phyloP scores from a whole-genome alignment of 23 tunicate species.

The Clavelina lepadiformis region DNA sequence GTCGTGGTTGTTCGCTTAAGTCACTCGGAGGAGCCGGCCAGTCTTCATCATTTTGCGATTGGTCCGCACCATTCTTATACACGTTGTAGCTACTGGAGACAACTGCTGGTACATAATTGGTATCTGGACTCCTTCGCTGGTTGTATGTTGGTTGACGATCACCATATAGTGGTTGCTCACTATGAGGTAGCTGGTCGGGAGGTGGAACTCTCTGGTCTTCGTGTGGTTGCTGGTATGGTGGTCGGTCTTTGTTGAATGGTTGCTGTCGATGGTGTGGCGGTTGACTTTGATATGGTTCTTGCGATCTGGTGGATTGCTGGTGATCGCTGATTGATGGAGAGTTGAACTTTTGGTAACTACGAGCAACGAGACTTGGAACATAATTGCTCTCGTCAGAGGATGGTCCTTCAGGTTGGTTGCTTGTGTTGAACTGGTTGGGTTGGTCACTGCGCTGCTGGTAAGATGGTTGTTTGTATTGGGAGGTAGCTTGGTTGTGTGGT shows the following conservation, averaged over 20 bases:
- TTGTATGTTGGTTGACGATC: no score
- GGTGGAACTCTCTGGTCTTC: no score
- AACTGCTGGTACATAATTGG: no score
- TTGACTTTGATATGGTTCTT: not conserved
- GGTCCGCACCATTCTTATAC: no score
- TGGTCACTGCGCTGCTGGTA: not conserved
- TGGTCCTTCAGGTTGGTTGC: not conserved
- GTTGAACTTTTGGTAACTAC: conserved; percentile 27
- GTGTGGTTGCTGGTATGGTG: no score
- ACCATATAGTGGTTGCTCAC: no score
- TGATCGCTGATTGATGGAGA: not conserved
- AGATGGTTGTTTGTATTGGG: not conserved
- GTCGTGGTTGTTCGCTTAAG: not conserved
- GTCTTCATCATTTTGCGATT: not conserved
- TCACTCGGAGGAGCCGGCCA: conserved; percentile 15
- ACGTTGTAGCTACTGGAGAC: no score
- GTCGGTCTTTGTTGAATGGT: not conserved
- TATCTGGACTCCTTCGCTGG: no score
- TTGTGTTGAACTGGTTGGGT: not conserved
- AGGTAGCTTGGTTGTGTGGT: not conserved
- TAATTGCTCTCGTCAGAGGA: conserved; percentile 21
- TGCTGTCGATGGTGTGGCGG: not conserved
- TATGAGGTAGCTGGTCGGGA: no score
- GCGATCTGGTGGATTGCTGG: not conserved
- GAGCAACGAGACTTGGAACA: conserved; percentile 52